Conservation (phyloP, 2,113 vertebrate genomes). For the Chionomys nivalis region DNA sequence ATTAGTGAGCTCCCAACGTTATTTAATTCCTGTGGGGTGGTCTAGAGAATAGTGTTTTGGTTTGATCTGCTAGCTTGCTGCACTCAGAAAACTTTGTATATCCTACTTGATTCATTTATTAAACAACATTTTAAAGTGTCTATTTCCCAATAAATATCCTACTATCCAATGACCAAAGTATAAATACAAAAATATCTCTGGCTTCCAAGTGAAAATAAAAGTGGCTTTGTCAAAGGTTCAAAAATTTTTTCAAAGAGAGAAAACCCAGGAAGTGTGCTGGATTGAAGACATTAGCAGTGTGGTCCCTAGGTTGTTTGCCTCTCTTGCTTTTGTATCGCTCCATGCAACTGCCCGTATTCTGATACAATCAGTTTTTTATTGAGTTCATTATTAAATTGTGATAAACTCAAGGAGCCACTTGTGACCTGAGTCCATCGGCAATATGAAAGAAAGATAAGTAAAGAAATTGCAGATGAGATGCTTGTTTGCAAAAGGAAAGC, state of each 20-base stretch:
- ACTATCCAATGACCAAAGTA: neutral
- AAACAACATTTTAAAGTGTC: slow-evolving; percentile 7
- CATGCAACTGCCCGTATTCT: neutral
- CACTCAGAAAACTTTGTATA: slow-evolving; percentile 29
- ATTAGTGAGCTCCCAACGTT: slow-evolving; percentile 58
- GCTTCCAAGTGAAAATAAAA: neutral
- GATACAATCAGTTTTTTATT: neutral
- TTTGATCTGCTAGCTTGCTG: slow-evolving; percentile 38
- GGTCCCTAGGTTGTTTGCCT: neutral
- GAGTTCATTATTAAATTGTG: too few relatives aligned
- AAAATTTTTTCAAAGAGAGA: slow-evolving; percentile 2
- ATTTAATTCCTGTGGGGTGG: slow-evolving; percentile 69
- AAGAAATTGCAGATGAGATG: neutral
- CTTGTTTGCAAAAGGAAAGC: neutral
- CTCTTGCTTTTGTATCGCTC: neutral
- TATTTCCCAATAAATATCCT: slow-evolving; percentile 19
- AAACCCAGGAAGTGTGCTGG: neutral
- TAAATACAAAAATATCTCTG: neutral
- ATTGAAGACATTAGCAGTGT: neutral
- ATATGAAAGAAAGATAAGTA: neutral
- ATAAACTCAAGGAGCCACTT: neutral
- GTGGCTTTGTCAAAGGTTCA: neutral
- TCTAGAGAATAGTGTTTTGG: slow-evolving; percentile 75
- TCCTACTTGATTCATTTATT: slow-evolving; percentile 46
- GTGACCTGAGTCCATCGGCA: neutral